Conservation (phyloP, 1,140 invertebrate genomes). For the Rhysida immarginata region DNA sequence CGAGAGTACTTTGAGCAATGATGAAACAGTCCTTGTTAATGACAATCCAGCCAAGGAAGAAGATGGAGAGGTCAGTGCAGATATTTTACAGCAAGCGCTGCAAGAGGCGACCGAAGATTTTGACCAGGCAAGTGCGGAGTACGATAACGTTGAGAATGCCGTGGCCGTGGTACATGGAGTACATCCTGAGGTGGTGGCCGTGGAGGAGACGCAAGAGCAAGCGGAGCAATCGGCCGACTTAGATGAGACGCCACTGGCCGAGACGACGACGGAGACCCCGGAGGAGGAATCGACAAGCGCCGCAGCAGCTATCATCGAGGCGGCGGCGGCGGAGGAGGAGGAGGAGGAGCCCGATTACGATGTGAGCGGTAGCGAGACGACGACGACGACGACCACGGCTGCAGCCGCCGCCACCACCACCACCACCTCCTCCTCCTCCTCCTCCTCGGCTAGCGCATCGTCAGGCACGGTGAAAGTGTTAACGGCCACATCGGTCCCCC, state of each 20-base stretch:
- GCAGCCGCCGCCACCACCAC: background rate
- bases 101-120: constrained; percentile 22
- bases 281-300: constrained; percentile 9
- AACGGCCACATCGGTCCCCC: constrained; percentile 23
- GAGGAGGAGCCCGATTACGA: constrained; percentile 10
- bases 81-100: constrained; percentile 30
- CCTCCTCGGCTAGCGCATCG: background rate
- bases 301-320: no score
- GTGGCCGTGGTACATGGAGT: constrained; percentile 18
- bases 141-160: constrained; percentile 14
- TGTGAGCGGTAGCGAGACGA: constrained; percentile 4
- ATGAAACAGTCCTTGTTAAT: background rate
- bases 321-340: background rate
- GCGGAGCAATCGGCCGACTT: constrained; percentile 12
- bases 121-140: constrained; percentile 10
- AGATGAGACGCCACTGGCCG: background rate
- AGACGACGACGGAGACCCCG: background rate
- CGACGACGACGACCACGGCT: background rate
- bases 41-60: constrained; percentile 9
- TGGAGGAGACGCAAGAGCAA: constrained; percentile 14
- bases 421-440: background rate
- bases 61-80: constrained; percentile 21
- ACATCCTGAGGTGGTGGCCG: constrained; percentile 12
- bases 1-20: background rate
- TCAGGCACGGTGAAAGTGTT: constrained; percentile 18